These are phyloP conservation scores for Platyscapa corneri DNA, from an alignment of 1,140 invertebrate genomes.

Conservation along the genomic window DNA sequence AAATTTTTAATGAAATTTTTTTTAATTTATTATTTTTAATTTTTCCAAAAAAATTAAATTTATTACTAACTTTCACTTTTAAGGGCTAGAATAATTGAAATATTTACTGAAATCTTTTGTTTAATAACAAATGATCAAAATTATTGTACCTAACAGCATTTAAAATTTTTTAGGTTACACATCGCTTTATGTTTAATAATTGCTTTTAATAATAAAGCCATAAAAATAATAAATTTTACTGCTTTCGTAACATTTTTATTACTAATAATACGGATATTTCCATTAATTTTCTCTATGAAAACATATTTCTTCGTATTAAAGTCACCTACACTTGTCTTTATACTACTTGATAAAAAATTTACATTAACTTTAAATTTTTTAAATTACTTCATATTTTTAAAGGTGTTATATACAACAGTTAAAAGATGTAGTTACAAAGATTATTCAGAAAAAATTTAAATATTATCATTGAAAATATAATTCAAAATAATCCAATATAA, in stretches of 20 bases:
- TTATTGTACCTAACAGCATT: neutral
- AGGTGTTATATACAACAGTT: too few relatives aligned
- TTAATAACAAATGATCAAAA: neutral
- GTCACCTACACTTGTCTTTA: neutral
- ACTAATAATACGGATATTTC: neutral
- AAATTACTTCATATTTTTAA: too few relatives aligned
- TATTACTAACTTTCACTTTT: too few relatives aligned
- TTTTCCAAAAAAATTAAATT: too few relatives aligned
- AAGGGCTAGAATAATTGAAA: too few relatives aligned
- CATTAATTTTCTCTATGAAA: neutral
- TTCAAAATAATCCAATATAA: too few relatives aligned
- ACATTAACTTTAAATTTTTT: too few relatives aligned
- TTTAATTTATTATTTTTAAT: too few relatives aligned
- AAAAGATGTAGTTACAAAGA: too few relatives aligned
- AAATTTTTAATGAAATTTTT: too few relatives aligned
- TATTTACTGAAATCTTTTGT: neutral
- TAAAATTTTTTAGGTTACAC: neutral
- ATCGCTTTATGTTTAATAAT: neutral
- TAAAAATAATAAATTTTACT: neutral
- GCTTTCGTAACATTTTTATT: neutral
- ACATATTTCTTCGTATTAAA: neutral
- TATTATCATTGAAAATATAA: too few relatives aligned
- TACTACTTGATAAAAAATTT: neutral
- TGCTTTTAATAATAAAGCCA: neutral
- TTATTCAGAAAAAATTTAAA: too few relatives aligned